Evolutionary conservation across 2,113 vertebrate genomes (phyloP).

Genomic region (Salvelinus fontinalis): DNA sequence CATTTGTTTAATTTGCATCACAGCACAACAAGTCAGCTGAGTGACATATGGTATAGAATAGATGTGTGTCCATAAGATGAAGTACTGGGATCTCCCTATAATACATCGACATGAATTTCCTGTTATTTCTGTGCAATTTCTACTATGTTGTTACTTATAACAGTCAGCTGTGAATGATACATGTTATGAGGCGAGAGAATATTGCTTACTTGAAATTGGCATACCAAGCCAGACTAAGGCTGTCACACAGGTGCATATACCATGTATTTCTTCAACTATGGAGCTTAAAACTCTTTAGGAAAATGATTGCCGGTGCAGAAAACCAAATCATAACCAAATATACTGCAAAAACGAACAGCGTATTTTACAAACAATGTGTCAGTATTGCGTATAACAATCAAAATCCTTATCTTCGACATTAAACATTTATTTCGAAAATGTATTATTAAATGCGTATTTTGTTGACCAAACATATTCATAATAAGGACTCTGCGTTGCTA

Average conservation of each 20-base stretch:
- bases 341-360: neutral
- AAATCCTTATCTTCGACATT: slow-evolving; percentile 41
- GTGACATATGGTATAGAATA: neutral
- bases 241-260: neutral
- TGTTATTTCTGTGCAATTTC: neutral
- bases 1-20: slow-evolving; percentile 10
- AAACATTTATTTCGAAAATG: slow-evolving; percentile 59
- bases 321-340: neutral
- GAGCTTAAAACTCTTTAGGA: neutral
- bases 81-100: slow-evolving; percentile 8
- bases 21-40: slow-evolving; percentile 6
- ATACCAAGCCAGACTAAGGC: neutral
- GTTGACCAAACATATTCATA: slow-evolving; percentile 26
- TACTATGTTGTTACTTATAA: neutral
- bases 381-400: neutral
- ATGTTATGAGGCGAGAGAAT: neutral
- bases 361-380: neutral
- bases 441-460: slow-evolving; percentile 28
- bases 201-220: neutral
- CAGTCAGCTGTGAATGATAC: neutral
- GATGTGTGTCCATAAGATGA: slow-evolving; percentile 15
- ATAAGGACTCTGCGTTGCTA: slow-evolving; percentile 26
- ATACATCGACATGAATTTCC: neutral
- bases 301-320: neutral
- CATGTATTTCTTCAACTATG: neutral